Evolutionary conservation across 2,888 invertebrate species (phyloP).

Genomic region (Tiphia femorata): DNA sequence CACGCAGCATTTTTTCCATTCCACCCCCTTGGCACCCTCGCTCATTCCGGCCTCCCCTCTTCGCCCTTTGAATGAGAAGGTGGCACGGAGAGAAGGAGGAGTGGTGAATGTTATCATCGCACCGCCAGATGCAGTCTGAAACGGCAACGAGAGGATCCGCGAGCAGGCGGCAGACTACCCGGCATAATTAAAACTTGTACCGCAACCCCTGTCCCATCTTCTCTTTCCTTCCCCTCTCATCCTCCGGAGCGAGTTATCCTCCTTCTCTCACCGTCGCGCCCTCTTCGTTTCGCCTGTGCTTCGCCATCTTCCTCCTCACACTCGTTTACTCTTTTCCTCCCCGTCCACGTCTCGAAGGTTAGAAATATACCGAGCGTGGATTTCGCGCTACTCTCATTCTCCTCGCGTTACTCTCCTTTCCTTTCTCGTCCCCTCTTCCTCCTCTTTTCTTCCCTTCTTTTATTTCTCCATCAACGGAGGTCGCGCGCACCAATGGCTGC

Average conservation of each 20-base stretch:
- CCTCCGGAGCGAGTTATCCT: no score
- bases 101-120: constrained; percentile 56
- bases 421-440: background rate
- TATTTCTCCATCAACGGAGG: background rate
- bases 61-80: constrained; percentile 48
- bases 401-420: background rate
- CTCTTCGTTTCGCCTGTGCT: background rate
- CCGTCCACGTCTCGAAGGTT: constrained; percentile 38
- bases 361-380: no score
- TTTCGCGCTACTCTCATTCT: no score
- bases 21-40: constrained; percentile 3
- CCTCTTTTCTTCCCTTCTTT: background rate
- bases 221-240: background rate
- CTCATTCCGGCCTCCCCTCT: constrained; percentile 11
- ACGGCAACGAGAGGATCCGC: constrained; percentile 41
- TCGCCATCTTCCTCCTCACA: background rate
- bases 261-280: no score
- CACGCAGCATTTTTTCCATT: background rate
- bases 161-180: constrained; percentile 30
- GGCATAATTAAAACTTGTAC: constrained; percentile 60
- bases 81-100: constrained; percentile 14
- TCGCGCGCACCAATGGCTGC: no score
- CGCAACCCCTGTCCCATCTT: constrained; percentile 14
- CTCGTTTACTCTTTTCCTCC: no score
- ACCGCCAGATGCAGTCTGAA: constrained; percentile 53